Percentiles rank a stretch among this genome's conserved stretches.
Evolutionary conservation across 2,113 vertebrate species (phyloP).

Genomic region (Actinemys pallida): DNA sequence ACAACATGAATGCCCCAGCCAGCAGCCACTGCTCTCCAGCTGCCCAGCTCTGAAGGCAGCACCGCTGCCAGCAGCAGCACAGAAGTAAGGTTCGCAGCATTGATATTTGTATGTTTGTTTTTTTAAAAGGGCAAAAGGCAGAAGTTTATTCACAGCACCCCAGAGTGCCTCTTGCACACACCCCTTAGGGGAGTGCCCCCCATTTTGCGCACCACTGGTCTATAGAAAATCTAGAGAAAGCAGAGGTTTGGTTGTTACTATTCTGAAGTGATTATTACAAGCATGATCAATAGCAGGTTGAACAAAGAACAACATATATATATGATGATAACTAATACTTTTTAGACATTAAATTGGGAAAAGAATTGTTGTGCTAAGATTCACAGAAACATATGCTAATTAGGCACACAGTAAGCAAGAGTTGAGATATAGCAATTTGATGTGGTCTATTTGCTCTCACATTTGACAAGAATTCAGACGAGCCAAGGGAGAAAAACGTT

Average conservation of each 20-base stretch:
- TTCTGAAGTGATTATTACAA: background rate
- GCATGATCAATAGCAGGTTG: background rate
- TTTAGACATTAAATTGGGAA: background rate
- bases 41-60: too few relatives aligned
- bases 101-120: too few relatives aligned
- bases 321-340: conserved; percentile 5
- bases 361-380: background rate
- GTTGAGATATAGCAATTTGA: background rate
- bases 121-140: too few relatives aligned
- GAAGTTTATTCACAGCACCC: too few relatives aligned
- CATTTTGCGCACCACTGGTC: too few relatives aligned
- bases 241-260: background rate
- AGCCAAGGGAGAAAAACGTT: background rate
- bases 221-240: background rate
- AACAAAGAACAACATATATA: conserved; percentile 37
- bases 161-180: too few relatives aligned
- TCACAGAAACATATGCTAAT: conserved; percentile 35
- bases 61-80: too few relatives aligned
- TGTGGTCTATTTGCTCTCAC: background rate
- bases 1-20: too few relatives aligned
- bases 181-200: too few relatives aligned
- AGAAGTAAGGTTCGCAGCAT: too few relatives aligned
- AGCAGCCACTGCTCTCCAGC: too few relatives aligned
- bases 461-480: background rate
- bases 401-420: background rate